These are phyloP conservation scores for Calliopum simillimum DNA, from an alignment of 2,888 invertebrate species.

Conservation along the genomic window DNA sequence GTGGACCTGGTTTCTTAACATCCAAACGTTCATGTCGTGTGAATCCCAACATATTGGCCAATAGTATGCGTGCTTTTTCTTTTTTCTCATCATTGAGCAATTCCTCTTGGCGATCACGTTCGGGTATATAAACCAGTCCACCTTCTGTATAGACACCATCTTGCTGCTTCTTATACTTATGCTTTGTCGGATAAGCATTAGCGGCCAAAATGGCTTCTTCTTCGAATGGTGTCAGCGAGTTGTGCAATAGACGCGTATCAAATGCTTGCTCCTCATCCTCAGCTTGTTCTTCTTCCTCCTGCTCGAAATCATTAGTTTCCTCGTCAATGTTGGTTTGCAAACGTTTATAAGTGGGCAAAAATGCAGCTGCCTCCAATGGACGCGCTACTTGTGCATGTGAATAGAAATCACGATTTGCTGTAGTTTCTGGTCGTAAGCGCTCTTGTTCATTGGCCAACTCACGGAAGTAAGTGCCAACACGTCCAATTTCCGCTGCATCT, in stretches of 20 bases:
- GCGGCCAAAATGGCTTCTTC: conserved; percentile 63
- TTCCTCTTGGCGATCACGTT: conserved; percentile 44
- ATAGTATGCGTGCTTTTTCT: conserved; percentile 70
- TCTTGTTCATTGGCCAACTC: conserved; percentile 57
- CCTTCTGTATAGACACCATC: conserved; percentile 73
- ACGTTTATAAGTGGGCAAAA: conserved; percentile 5
- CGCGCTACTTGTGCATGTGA: conserved; percentile 37
- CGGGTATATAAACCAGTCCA: conserved; percentile 70
- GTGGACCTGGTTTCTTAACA: conserved; percentile 95
- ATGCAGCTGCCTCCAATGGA: conserved; percentile 22
- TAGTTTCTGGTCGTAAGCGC: conserved; percentile 38
- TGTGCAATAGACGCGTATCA: conserved; percentile 54
- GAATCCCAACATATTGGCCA: conserved; percentile 80
- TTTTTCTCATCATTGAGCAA: conserved; percentile 53
- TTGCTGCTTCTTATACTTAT: conserved; percentile 38
- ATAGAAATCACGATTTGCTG: conserved; percentile 14
- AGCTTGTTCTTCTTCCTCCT: conserved; percentile 43
- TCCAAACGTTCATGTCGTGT: conserved; percentile 89
- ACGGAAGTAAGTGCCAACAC: conserved; percentile 53
- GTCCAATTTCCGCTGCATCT: conserved; percentile 39
- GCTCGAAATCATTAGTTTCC: conserved; percentile 41
- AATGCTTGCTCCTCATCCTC: conserved; percentile 46
- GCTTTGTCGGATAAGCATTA: conserved; percentile 54
- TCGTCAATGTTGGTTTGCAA: neutral
- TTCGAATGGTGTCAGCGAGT: conserved; percentile 57